A percentile compares a stretch with the other conserved stretches of the same genome.
Conservation (phyloP, 1,140 invertebrate species). For the Brachionus rotundiformis region DNA sequence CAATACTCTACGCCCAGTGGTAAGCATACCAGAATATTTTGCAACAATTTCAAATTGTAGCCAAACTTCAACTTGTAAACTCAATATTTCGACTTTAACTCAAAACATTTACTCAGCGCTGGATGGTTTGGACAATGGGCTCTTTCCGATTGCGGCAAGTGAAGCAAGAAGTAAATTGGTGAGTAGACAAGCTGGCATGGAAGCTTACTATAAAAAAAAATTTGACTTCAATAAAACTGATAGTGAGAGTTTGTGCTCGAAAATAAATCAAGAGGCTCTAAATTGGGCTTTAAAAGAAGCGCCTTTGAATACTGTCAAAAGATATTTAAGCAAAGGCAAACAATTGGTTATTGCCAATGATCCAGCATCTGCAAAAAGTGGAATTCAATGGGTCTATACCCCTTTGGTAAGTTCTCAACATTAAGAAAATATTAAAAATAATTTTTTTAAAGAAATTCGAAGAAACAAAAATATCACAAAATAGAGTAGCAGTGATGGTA, state of each 20-base stretch:
- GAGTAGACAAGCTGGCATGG: conserved; percentile 7
- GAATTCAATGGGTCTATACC: conserved; percentile 11
- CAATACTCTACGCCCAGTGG: not conserved
- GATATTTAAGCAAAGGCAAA: conserved; percentile 39
- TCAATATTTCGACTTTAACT: conserved; percentile 31
- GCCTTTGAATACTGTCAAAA: not conserved
- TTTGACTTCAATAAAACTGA: conserved; percentile 50
- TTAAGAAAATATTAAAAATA: too few relatives aligned
- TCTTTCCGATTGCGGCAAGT: not conserved
- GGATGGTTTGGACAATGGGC: conserved; percentile 32
- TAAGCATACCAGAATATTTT: conserved; percentile 43
- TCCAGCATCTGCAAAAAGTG: not conserved
- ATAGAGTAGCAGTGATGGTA: not conserved
- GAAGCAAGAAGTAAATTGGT: conserved; percentile 10
- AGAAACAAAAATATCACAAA: not conserved
- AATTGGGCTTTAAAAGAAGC: conserved; percentile 47
- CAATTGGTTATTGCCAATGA: conserved; percentile 2
- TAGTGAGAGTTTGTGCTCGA: not conserved
- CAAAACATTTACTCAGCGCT: conserved; percentile 24
- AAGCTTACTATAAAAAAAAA: conserved; percentile 23
- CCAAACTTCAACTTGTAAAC: not conserved
- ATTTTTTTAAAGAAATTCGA: conserved; percentile 35
- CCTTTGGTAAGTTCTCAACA: conserved; percentile 46
- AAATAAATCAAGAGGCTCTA: conserved; percentile 36
- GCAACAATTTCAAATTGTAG: conserved; percentile 21